Base-by-base conservation (phyloP, 2,797 vertebrate species). In the Buceros bicornis region DNA sequence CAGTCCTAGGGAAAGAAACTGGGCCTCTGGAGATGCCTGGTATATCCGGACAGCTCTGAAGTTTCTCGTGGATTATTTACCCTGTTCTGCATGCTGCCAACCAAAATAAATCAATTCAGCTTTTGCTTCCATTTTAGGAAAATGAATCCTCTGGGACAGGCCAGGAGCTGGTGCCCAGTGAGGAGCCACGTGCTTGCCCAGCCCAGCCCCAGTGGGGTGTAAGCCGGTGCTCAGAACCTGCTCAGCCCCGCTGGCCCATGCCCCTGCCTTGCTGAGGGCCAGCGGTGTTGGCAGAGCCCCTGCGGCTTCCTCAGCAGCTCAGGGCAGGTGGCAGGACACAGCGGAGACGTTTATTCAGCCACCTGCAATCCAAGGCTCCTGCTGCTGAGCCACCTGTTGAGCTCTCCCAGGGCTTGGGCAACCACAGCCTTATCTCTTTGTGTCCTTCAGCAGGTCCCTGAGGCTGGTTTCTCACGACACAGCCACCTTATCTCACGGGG, bases 61-160 rank as follows among this genome's bases (percentile, higher is more conserved):
- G 70, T 77, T 79, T 74, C 80, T 45, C 24, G 90, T 20, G 70
- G 53, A 70, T 87, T 90, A 89, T 82, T 85, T 60, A 89, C 64
- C 65, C 87, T 5, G 79, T 57, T 90, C 56, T 5, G 6, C 24
- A 3, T 5, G 71, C 73, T 50, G 93, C 93, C 89, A 94, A 60
- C 35, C 77, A 89, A 90, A 96, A 95, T 95, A 95, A 93, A 95
- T 94, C 92, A 82, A 60, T 82, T 90, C 74, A 10, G 70, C 81
- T 93, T 88, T 90, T 37, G 28, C 74, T 94, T 94, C 94, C 95
- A 93, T 96, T 96, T 97, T 96, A 92, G 96, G 95, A 82, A 89
- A 80, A 66, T 73, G 62, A 92, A 84, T 93, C 95, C 92, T 73
- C 66, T 62, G 92, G 86, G 93, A 95, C 45, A 43, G 47, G 57